Evolutionary conservation across 2,797 vertebrate genomes (phyloP), one percentile per base, ranked within the genome.

Genomic region (Odontamblyopus rebecca): DNA sequence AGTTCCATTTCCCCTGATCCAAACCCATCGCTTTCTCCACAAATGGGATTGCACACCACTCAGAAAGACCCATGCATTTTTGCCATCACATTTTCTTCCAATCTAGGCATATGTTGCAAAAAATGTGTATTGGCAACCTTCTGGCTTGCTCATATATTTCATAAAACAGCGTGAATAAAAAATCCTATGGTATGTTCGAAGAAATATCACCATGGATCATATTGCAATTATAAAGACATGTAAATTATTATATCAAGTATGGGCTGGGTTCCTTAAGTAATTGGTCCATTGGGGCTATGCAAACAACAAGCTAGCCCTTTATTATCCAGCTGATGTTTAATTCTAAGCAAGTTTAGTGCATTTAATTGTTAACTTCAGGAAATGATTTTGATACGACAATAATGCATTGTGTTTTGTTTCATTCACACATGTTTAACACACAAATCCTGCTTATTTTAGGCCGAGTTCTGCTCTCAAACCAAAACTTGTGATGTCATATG

Each of bases 1-100:
- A 74, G 41, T 76, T 81, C 79, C 27, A 73, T 78, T 80, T 67
- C 57, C 32, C 6, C 7, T 0, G 1, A 73, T 53, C 74, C 66
- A 54, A 69, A 74, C 48, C 57, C 32, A 73, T 75, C 67, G 61
- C 5, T 72, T 74, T 72, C 23, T 70, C 63, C 64, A 71, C 57
- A 66, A 7, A 7, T 8, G 6, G 44, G 9, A 44, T 26, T 2
- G 35, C n/a, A 53, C 53, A 72, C 69, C 63, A 6, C 54, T 16
- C 26, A 70, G 61, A 32, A 38, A 57, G 30, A 26, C 2, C 0
- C 13, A 6, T 54, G 50, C 30, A 29, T 74, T 80, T 44, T 73
- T 64, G 51, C 23, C 54, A 23, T 8, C 27, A 61, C 16, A 30
- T 70, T 83, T 32, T 2, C 57, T 73, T 35, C 29, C 53, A 71